phyloP scores from a whole-genome alignment of 2,888 invertebrate genomes.

The Melieria omissa region DNA sequence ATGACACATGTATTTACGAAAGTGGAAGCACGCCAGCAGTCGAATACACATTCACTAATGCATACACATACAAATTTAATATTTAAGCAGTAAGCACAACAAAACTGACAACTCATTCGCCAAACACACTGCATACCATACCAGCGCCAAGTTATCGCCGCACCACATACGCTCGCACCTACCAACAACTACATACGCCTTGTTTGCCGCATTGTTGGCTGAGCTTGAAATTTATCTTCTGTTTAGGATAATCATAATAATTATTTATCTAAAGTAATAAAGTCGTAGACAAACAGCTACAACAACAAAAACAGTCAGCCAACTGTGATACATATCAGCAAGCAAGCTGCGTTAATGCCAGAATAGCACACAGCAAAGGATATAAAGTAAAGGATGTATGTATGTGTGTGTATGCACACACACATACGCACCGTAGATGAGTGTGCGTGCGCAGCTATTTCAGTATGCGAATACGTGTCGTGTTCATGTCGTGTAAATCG shows the following conservation, averaged over 20 bases:
- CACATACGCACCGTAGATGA: neutral
- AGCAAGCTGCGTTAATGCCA: neutral
- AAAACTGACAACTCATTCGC: neutral
- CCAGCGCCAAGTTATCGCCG: neutral
- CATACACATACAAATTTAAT: neutral
- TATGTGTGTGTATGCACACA: neutral
- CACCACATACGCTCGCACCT: neutral
- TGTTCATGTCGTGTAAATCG: slow-evolving; percentile 22
- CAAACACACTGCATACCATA: neutral
- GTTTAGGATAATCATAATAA: slow-evolving; percentile 27
- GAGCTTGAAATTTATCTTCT: slow-evolving; percentile 21
- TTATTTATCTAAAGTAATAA: slow-evolving; percentile 34
- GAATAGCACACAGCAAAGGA: neutral
- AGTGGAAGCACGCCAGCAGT: neutral
- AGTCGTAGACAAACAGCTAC: neutral
- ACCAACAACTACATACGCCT: neutral
- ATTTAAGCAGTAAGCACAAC: neutral
- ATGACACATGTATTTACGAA: neutral
- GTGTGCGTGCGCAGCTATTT: too few relatives aligned
- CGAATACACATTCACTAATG: neutral
- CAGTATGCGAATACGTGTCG: neutral
- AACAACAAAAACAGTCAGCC: neutral
- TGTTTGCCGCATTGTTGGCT: neutral
- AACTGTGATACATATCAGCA: neutral
- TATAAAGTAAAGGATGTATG: neutral